phyloP scores from a whole-genome alignment of 2,888 invertebrate genomes.

The Megaustenia siamemsis region DNA sequence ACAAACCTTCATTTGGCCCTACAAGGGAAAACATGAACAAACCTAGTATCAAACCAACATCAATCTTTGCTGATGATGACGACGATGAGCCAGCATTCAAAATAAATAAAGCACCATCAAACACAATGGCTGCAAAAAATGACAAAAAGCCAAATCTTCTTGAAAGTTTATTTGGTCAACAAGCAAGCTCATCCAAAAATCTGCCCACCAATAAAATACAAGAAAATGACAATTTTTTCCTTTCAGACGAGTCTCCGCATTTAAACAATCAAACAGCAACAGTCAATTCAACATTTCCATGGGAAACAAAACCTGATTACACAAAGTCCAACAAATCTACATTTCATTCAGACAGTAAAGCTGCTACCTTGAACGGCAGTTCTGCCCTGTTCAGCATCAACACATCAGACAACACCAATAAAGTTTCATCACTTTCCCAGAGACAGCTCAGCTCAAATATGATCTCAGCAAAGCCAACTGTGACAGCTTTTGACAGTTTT shows the following conservation, averaged over 20 bases:
- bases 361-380: constrained; percentile 71
- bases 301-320: constrained; percentile 64
- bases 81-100: constrained; percentile 52
- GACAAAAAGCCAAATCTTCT: constrained; percentile 69
- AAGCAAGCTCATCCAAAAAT: constrained; percentile 57
- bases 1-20: constrained; percentile 38
- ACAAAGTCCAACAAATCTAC: constrained; percentile 53
- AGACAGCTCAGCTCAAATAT: constrained; percentile 66
- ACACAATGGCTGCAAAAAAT: constrained; percentile 51
- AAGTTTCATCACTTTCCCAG: constrained; percentile 62
- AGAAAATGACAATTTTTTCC: constrained; percentile 51
- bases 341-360: constrained; percentile 35
- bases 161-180: constrained; percentile 73
- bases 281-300: constrained; percentile 62
- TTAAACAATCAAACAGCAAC: not conserved
- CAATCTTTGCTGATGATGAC: constrained; percentile 37
- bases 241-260: constrained; percentile 24
- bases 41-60: not conserved
- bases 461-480: constrained; percentile 69
- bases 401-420: not conserved
- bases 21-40: constrained; percentile 15
- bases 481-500: constrained; percentile 72
- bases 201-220: constrained; percentile 17
- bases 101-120: constrained; percentile 13
- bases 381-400: constrained; percentile 71